Percentiles rank a stretch among this genome's conserved stretches.
phyloP scores from a whole-genome alignment of 2,888 invertebrate genomes.

The Meganola albula region DNA sequence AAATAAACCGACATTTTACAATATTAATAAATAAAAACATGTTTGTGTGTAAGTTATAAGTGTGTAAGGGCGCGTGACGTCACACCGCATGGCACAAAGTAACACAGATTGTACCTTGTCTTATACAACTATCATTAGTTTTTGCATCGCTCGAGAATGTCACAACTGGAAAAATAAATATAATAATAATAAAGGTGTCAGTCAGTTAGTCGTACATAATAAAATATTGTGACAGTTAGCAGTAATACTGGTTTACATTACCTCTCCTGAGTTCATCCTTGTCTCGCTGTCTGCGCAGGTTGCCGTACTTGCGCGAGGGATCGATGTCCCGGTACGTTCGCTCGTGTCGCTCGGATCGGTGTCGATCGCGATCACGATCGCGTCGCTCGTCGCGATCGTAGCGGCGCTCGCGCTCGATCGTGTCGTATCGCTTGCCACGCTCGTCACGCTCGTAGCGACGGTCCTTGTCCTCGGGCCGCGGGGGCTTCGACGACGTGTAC shows the following conservation, averaged over 20 bases:
- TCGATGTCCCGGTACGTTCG: slow-evolving; percentile 60
- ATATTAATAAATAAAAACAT: neutral
- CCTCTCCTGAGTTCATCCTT: slow-evolving; percentile 43
- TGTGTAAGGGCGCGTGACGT: slow-evolving; percentile 9
- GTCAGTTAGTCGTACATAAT: slow-evolving; percentile 26
- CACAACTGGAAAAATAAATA: slow-evolving; percentile 65
- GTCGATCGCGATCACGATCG: slow-evolving; percentile 43
- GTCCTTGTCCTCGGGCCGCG: slow-evolving; percentile 57
- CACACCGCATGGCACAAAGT: slow-evolving; percentile 29
- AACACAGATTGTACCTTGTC: slow-evolving; percentile 46
- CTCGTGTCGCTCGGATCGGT: slow-evolving; percentile 42
- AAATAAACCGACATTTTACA: slow-evolving; percentile 1
- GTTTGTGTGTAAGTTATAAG: slow-evolving; percentile 9
- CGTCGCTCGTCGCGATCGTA: slow-evolving; percentile 50
- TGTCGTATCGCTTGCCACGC: no score
- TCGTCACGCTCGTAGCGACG: slow-evolving; percentile 46
- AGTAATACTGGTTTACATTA: slow-evolving; percentile 11
- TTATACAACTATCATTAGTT: slow-evolving; percentile 48
- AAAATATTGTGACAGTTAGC: slow-evolving; percentile 7
- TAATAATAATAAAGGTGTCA: slow-evolving; percentile 29
- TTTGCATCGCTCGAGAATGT: slow-evolving; percentile 66
- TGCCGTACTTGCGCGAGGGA: slow-evolving; percentile 49
- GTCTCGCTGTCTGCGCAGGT: slow-evolving; percentile 47
- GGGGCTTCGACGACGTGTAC: slow-evolving; percentile 62
- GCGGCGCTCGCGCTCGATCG: slow-evolving; percentile 44